Evolutionary conservation across 2,113 vertebrate species (phyloP).

Genomic region (Pygoscelis adeliae): DNA sequence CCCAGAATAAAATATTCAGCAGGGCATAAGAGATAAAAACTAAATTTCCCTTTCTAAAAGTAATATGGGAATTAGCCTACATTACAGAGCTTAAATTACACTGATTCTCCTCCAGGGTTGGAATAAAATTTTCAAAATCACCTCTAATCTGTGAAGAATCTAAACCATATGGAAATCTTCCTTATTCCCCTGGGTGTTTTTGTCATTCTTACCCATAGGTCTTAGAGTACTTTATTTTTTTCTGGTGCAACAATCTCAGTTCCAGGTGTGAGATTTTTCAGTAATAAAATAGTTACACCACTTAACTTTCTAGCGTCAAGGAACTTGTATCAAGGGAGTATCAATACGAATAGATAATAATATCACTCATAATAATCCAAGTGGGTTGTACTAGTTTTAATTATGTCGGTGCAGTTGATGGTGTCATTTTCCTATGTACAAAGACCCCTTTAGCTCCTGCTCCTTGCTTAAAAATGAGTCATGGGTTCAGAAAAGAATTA

Average conservation of each 20-base stretch:
- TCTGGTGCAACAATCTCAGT: background rate
- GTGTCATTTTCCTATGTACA: background rate
- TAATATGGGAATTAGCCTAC: conserved; percentile 20
- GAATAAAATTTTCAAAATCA: conserved; percentile 39
- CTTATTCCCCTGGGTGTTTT: conserved; percentile 19
- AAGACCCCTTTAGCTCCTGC: background rate
- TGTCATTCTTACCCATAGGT: background rate
- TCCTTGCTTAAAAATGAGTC: background rate
- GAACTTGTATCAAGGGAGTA: background rate
- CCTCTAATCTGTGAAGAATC: conserved; percentile 38
- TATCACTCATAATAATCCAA: background rate
- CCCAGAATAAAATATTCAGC: conserved; percentile 7
- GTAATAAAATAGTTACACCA: background rate
- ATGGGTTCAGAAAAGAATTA: background rate
- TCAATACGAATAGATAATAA: background rate
- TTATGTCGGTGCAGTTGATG: background rate
- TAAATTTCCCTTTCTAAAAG: conserved; percentile 32
- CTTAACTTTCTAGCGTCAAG: background rate
- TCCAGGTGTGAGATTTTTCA: background rate
- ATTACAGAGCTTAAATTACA: conserved; percentile 30
- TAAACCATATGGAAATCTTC: conserved; percentile 49
- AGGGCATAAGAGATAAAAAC: background rate
- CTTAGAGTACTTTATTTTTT: background rate
- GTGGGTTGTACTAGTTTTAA: background rate
- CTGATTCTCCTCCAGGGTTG: conserved; percentile 22